Percentiles rank a stretch among this genome's conserved stretches.
These are phyloP conservation scores for Decapterus maruadsi DNA, from an alignment of 2,797 vertebrate species.

Conservation along the genomic window DNA sequence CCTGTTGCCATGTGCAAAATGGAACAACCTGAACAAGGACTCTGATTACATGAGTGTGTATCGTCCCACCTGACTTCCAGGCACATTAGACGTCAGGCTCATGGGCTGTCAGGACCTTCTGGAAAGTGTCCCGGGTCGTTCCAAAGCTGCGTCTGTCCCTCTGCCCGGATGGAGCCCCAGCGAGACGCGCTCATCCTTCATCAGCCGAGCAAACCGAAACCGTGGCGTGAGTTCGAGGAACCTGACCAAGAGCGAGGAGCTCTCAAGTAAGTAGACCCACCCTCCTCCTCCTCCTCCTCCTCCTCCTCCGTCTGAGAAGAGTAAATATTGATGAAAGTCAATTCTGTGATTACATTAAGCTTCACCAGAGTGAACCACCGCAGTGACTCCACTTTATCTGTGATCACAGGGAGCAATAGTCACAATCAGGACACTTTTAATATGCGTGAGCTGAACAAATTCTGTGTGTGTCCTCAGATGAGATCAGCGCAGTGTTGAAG, in stretches of 20 bases:
- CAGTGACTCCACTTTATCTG: neutral
- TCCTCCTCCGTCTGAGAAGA: neutral
- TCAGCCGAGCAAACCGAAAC: conserved; percentile 90
- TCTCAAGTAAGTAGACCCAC: conserved; percentile 82
- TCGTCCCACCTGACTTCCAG: conserved; percentile 57
- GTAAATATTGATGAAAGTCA: neutral
- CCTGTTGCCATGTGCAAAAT: neutral
- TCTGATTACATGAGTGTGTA: neutral
- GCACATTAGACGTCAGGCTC: conserved; percentile 85
- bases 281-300: rapidly evolving
- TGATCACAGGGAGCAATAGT: neutral
- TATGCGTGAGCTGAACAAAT: neutral
- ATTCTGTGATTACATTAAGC: neutral
- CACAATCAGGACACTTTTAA: neutral
- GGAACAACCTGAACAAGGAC: neutral
- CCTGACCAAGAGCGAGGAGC: conserved; percentile 89
- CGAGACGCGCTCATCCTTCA: conserved; percentile 90
- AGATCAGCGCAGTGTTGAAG: conserved; percentile 92
- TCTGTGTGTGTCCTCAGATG: conserved; percentile 79
- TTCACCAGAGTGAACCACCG: neutral
- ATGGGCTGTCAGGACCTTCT: conserved; percentile 90
- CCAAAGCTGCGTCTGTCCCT: conserved; percentile 79
- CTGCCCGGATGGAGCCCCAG: conserved; percentile 88
- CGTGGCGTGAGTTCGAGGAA: conserved; percentile 89
- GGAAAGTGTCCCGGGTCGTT: conserved; percentile 90